phyloP scores from a whole-genome alignment of 2,797 vertebrate genomes.

The Enteromius fasciolatus region DNA sequence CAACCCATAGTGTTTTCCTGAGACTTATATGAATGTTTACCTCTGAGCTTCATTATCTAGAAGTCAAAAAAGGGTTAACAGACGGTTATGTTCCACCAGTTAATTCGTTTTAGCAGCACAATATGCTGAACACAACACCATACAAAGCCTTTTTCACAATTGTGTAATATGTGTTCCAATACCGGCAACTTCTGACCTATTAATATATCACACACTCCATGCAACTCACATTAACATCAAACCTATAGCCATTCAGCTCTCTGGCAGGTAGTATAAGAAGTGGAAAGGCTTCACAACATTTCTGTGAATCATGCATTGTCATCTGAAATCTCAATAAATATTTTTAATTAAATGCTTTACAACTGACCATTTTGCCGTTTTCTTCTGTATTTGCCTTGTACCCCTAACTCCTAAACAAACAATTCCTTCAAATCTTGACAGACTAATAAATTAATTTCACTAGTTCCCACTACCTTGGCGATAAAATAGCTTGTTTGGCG shows the following conservation, averaged over 20 bases:
- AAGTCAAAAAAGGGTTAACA: background rate
- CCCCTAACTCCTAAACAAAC: background rate
- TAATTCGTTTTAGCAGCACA: background rate
- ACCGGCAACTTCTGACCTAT: background rate
- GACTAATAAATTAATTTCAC: background rate
- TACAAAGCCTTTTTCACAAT: background rate
- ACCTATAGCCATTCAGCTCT: background rate
- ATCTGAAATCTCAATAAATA: background rate
- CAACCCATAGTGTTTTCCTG: constrained; percentile 23
- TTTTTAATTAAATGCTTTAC: background rate
- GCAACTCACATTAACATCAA: background rate
- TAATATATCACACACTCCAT: background rate
- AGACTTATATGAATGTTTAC: background rate
- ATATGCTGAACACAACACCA: background rate
- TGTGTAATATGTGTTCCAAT: background rate
- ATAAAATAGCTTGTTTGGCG: no score
- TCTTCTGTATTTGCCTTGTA: background rate
- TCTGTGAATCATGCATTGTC: background rate
- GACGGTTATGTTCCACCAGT: background rate
- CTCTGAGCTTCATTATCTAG: background rate
- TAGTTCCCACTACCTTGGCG: no score
- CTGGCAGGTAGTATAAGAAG: background rate
- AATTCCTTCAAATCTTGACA: background rate
- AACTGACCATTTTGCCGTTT: background rate
- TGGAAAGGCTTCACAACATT: background rate